Evolutionary conservation across 1,140 invertebrate species (phyloP), one percentile per base, ranked within the genome.

Genomic region (Panonychus citri): DNA sequence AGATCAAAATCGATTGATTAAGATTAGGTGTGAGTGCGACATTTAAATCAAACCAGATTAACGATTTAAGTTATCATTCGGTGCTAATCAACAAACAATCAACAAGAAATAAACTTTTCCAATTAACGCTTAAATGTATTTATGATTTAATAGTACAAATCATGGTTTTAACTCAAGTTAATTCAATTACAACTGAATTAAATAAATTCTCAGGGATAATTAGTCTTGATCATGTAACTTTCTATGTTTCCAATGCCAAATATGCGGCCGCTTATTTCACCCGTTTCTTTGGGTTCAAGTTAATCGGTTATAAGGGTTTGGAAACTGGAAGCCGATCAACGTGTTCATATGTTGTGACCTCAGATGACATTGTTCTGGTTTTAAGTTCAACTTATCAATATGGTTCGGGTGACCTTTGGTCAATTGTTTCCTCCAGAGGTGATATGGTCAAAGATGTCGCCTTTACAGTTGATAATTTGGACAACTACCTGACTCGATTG

Each of bases 191-290:
- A 34, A 7, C 30, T 5, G 30, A 34, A 7, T 34, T 34, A 34
- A 34, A 7, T 34, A 34, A 34, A 34, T 0, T 7, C 5, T 34
- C 30, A 34, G 30, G 12, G 30, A 34, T 34, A 34, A 34, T 34
- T 34, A 12, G 30, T 12, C 30, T 46, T n/a, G 43, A 46, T 46
- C 87, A 97, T 69, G 65, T 97, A 15, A 89, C 80, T 28, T 93
- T 95, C 66, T 94, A 85, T 81, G 93, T 97, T 57, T 88, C 90
- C 64, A 97, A 97, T 76, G 90, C 93, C 17, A 95, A 95, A 72
- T 69, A 96, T 85, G 89, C 90, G 17, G 91, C 93, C 37, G 82
- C 82, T 62, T 89, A 83, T 69, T 98, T 96, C 70, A 81, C 85
- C 58, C 77, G 81, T 1, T 77, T 87, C 58, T 76, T 97, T 69